Conservation (phyloP, 2,888 invertebrate species). For the Allolobophora icterica region DNA sequence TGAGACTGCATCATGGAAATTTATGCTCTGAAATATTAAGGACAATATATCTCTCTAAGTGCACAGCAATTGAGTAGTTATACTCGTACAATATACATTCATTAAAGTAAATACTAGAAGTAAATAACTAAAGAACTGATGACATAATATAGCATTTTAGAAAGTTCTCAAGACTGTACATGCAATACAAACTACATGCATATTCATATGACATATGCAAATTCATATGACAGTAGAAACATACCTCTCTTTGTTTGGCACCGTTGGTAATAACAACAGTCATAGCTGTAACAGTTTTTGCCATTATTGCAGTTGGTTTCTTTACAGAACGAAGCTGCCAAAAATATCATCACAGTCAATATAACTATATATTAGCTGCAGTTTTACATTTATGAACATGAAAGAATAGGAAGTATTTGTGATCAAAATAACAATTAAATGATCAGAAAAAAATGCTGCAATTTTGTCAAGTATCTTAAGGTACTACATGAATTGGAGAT, state of each 20-base stretch:
- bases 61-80: background rate
- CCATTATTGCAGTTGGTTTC: background rate
- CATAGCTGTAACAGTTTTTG: background rate
- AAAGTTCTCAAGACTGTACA: background rate
- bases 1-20: background rate
- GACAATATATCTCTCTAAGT: background rate
- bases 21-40: background rate
- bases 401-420: too few species aligned
- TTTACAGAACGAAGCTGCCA: constrained; percentile 5
- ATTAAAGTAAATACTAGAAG: background rate
- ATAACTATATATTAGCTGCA: background rate
- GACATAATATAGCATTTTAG: background rate
- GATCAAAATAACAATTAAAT: too few species aligned
- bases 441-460: too few species aligned
- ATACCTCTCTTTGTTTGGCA: background rate
- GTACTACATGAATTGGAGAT: too few species aligned
- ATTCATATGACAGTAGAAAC: background rate
- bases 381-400: too few species aligned
- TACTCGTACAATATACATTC: too few species aligned
- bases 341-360: background rate
- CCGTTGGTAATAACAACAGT: background rate
- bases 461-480: too few species aligned
- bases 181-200: background rate
- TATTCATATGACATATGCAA: background rate
- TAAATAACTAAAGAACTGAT: background rate